Conservation (phyloP, 2,888 invertebrate genomes). For the Prosapia bicincta region DNA sequence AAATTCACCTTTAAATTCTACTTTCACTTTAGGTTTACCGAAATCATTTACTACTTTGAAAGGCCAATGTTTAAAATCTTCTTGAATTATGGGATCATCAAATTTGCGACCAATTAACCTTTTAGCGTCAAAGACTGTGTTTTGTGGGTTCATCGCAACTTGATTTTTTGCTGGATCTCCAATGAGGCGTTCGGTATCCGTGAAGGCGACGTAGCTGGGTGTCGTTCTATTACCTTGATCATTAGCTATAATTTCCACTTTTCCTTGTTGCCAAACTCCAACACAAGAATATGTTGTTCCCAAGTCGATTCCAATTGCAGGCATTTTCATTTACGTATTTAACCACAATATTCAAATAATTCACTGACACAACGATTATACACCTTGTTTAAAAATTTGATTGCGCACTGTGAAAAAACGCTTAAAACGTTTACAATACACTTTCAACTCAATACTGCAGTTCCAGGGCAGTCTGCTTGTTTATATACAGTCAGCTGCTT, state of each 20-base stretch:
- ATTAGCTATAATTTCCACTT: too few species aligned
- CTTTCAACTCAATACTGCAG: neutral
- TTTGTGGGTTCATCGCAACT: too few species aligned
- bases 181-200: too few species aligned
- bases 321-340: conserved; percentile 44
- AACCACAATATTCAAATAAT: neutral
- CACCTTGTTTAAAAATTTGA: neutral
- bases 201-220: too few species aligned
- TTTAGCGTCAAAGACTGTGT: too few species aligned
- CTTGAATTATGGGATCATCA: too few species aligned
- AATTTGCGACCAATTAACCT: too few species aligned
- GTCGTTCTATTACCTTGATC: too few species aligned
- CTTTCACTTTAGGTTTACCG: conserved; percentile 64
- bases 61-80: conserved; percentile 83
- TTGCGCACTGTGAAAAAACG: neutral
- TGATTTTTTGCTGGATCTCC: conserved; percentile 52
- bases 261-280: too few species aligned
- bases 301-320: conserved; percentile 78
- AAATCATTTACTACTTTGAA: conserved; percentile 65
- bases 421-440: neutral
- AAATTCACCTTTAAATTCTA: conserved; percentile 60
- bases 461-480: neutral
- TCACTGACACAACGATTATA: neutral
- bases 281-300: too few species aligned
- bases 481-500: conserved; percentile 14